phyloP scores from a whole-genome alignment of 2,888 invertebrate species.

The Exephanes ischioxanthus region DNA sequence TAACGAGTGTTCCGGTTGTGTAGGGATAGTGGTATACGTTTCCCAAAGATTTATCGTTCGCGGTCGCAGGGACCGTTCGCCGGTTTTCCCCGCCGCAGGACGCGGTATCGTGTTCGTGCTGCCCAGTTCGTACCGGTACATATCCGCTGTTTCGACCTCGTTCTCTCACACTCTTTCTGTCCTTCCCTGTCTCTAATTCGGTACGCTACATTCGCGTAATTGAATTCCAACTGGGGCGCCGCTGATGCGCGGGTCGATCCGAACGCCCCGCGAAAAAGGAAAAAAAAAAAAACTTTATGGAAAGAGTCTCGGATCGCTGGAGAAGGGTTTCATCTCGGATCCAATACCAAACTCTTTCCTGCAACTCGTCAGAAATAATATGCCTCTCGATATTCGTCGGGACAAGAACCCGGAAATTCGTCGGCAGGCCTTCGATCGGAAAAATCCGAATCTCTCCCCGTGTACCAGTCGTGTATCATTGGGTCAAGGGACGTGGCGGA shows the following conservation, averaged over 20 bases:
- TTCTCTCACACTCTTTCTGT: slow-evolving; percentile 37
- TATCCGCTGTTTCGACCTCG: slow-evolving; percentile 34
- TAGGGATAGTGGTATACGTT: slow-evolving; percentile 28
- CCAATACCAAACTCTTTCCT: neutral
- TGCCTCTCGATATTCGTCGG: neutral
- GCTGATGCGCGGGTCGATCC: slow-evolving; percentile 41
- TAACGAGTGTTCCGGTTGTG: slow-evolving; percentile 60
- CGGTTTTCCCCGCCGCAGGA: slow-evolving; percentile 31
- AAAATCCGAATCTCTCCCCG: neutral
- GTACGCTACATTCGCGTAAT: slow-evolving; percentile 74
- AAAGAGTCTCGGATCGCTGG: neutral
- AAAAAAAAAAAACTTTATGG: neutral
- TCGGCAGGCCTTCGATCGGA: neutral
- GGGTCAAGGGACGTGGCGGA: slow-evolving; percentile 72
- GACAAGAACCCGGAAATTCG: neutral
- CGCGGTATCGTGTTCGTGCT: slow-evolving; percentile 20
- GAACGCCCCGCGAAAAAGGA: neutral
- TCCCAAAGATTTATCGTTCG: slow-evolving; percentile 64
- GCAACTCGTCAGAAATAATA: neutral
- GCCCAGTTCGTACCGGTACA: slow-evolving; percentile 16
- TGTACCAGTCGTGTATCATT: slow-evolving; percentile 73
- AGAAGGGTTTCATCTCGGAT: neutral
- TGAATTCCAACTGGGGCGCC: slow-evolving; percentile 73
- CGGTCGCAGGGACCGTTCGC: slow-evolving; percentile 48
- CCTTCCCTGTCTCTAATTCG: slow-evolving; percentile 34